Conservation (phyloP, 2,113 vertebrate species). For the Carassius carassius region DNA sequence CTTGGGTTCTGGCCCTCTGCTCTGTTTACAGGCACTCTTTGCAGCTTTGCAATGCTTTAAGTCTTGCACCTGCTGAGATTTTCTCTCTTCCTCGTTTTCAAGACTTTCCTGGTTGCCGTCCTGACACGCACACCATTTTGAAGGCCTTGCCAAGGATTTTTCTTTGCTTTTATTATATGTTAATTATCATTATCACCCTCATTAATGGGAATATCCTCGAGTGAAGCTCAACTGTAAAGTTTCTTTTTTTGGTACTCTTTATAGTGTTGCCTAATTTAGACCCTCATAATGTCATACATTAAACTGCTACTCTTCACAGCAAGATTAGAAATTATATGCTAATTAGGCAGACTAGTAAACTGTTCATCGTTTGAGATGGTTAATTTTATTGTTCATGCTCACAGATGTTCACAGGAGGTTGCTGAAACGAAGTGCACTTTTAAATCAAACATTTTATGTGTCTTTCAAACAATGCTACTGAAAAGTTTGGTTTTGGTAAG, state of each 20-base stretch:
- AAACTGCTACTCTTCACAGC: conserved; percentile 38
- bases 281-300: conserved; percentile 27
- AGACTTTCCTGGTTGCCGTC: conserved; percentile 31
- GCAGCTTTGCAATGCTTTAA: conserved; percentile 31
- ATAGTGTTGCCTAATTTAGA: conserved; percentile 42
- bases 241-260: conserved; percentile 27
- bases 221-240: not conserved
- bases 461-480: not conserved
- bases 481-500: not conserved
- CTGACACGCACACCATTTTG: conserved; percentile 47
- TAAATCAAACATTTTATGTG: not conserved
- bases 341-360: conserved; percentile 37
- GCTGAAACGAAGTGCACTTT: not conserved
- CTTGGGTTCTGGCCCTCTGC: conserved; percentile 1
- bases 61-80: conserved; percentile 43
- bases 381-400: conserved; percentile 36
- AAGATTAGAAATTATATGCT: conserved; percentile 40
- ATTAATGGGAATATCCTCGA: conserved; percentile 39
- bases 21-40: conserved; percentile 9
- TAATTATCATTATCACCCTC: conserved; percentile 50
- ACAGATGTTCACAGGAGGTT: not conserved
- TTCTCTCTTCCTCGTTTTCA: conserved; percentile 22
- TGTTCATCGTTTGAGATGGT: conserved; percentile 33
- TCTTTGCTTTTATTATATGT: conserved; percentile 36
- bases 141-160: conserved; percentile 25